Base-by-base conservation (phyloP, 1,140 invertebrate genomes). In the Galendromus occidentalis region DNA sequence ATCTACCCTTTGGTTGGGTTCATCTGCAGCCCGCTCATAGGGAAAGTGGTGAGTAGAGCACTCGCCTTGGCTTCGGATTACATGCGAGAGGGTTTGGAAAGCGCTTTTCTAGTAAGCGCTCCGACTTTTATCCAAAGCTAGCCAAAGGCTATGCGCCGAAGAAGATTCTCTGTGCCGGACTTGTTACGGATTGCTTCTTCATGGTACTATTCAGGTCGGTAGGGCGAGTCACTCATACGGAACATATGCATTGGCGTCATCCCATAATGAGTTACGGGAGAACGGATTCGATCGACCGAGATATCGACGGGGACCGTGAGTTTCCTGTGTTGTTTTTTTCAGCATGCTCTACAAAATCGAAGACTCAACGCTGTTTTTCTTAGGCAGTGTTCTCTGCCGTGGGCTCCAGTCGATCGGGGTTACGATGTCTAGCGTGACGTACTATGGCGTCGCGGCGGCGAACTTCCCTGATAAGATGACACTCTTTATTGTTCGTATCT, bases 291-390 rank as follows among this genome's bases (percentile, higher is more conserved):
- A 44, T 44, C 42, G 18, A 12, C n/a, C 42, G 18, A 44, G 12
- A 44, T 12, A 12, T 44, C 42, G 18, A 44, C 42, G 42, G 12
- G 12, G 12, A 12, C 12, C 42, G 18, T 22, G 14, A 6, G 5
- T 4, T 6, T 47, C 14, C 33, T 9, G 9, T 39, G 4, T 9
- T 39, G 14, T 25, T 17, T 14, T 29, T 59, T 59, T 1, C 51
- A 59, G 51, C 33, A 59, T 59, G 51, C 22, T 59, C 2, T 59
- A 59, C 51, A 59, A 25, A 59, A 59, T 59, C 51, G 25, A 59
- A 4, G 17, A 59, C 33, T 59, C 51, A 14, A 18, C 20, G 33
- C 25, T 17, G 51, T 59, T 59, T 22, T 59, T 59, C 25, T 6
- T 59, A 1, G 51, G 51, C 14, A 29, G 25, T 6, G 51, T 59